Evolutionary conservation across 2,797 vertebrate genomes (phyloP), one percentile per base, ranked within the genome.

Genomic region (Psittacula derbiana): DNA sequence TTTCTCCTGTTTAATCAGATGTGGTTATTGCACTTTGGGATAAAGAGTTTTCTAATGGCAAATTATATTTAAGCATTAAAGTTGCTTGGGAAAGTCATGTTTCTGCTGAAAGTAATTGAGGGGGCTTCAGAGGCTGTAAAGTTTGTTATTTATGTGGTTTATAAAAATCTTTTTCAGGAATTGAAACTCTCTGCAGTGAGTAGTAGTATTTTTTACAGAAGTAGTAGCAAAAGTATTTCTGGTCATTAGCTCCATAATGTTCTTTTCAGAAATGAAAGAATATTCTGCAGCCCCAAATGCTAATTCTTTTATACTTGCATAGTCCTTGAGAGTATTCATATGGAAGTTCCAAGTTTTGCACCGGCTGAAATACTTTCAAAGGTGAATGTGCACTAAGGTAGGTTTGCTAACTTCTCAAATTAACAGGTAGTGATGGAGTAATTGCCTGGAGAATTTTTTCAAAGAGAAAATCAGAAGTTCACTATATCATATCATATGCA

Each of bases 401-500:
- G 55, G 25, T 19, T 80, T 90, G 18, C 16, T 36, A 23, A 47
- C 49, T 38, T 62, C 28, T 58, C 15, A 41, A 2, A 11, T 64
- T 43, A 53, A 60, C 19, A 28, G 23, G 11, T 10, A 46, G 27
- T 11, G 64, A 1, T 84, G 28, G 31, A 30, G 10, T 47, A 58
- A 44, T 72, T 58, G 31, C 33, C 31, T 33, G 46, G 49, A 11
- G 11, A 58, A 21, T 52, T 58, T 62, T 85, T 62, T 50, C 9
- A 71, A 80, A 13, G 10, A 33, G 43, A 71, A 92, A 41, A 24
- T 75, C 19, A n/a, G 28, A 84, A 67, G 21, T 64, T 16, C 16
- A 3, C 9, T 31, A 1, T 61, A n/a, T 72, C 4, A 2, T 40
- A 18, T 38, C 3, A 3, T 61, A 31, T 10, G 23, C 46, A 9